Percentiles rank a stretch among this genome's conserved stretches.
phyloP scores from a whole-genome alignment of 1,140 invertebrate genomes.

The Brachionus paranguensis region DNA sequence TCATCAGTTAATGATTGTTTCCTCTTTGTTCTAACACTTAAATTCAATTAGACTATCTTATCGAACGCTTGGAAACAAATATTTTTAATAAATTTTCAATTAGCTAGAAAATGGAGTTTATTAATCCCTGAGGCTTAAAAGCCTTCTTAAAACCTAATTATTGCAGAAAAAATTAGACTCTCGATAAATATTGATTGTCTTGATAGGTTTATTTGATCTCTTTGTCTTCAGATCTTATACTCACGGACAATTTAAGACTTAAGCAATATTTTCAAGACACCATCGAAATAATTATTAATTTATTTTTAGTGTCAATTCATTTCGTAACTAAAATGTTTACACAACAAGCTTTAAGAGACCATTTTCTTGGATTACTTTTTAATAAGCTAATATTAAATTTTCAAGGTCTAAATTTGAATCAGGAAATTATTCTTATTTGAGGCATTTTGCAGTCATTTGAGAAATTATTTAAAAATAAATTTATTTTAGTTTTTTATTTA shows the following conservation, averaged over 20 bases:
- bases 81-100: background rate
- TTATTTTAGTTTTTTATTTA: background rate
- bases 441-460: background rate
- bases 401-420: background rate
- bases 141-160: background rate
- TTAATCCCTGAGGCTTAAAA: background rate
- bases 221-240: background rate
- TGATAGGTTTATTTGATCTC: background rate
- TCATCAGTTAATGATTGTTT: background rate
- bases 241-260: background rate
- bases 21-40: background rate
- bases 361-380: background rate
- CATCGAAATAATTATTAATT: background rate
- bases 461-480: background rate
- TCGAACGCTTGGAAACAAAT: background rate
- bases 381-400: background rate
- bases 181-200: background rate
- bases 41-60: background rate
- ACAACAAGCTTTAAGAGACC: background rate
- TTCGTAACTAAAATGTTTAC: background rate
- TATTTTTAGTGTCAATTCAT: background rate
- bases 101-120: background rate
- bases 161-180: background rate
- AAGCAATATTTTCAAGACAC: background rate
- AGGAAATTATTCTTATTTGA: background rate